Percentiles rank a stretch among this genome's conserved stretches.
phyloP scores from a whole-genome alignment of 2,113 vertebrate genomes.

The Chamaetylas fuelleborni region DNA sequence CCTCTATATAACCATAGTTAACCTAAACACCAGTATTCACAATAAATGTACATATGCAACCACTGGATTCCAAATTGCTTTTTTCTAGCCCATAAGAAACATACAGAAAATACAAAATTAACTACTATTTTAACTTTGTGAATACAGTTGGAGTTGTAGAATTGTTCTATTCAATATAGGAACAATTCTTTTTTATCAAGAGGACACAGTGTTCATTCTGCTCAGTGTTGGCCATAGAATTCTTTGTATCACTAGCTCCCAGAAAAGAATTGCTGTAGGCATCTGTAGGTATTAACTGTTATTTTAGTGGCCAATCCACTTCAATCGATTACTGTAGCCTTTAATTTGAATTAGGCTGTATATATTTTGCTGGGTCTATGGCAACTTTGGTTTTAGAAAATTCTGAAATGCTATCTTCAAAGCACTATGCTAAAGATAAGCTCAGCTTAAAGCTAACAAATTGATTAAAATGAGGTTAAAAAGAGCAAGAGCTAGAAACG shows the following conservation, averaged over 20 bases:
- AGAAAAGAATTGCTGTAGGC: neutral
- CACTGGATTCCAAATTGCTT: neutral
- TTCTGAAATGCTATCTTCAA: neutral
- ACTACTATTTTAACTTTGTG: neutral
- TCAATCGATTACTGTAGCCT: neutral
- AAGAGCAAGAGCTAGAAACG: neutral
- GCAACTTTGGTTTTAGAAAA: neutral
- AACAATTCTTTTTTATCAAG: neutral
- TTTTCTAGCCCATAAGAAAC: neutral
- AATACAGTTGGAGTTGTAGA: neutral
- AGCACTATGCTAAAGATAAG: neutral
- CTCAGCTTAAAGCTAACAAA: neutral
- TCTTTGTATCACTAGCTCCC: neutral
- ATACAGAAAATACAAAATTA: neutral
- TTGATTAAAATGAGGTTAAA: neutral
- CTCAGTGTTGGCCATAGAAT: neutral
- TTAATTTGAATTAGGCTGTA: neutral
- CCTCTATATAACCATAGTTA: neutral
- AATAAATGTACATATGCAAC: neutral
- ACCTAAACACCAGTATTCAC: neutral
- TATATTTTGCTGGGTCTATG: neutral
- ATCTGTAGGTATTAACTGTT: neutral
- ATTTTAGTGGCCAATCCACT: neutral
- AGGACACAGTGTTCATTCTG: neutral
- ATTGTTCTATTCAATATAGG: neutral